Evolutionary conservation across 2,888 invertebrate genomes (phyloP).

Genomic region (Abscondita cerata): DNA sequence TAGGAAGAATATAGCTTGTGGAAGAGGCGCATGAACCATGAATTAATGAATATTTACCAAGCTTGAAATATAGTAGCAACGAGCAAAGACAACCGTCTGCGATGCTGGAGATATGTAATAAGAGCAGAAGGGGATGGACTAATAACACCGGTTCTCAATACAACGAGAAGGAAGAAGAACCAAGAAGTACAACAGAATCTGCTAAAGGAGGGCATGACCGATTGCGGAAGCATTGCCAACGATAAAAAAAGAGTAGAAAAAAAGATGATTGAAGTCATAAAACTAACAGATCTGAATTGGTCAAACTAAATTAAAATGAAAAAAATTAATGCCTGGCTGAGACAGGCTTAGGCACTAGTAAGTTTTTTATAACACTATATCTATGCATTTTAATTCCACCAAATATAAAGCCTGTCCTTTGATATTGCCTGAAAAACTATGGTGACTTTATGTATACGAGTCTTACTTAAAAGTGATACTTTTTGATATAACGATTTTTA

Average conservation of each 20-base stretch:
- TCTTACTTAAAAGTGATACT: too few relatives aligned
- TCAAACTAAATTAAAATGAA: too few relatives aligned
- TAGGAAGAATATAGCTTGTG: not conserved
- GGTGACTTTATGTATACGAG: too few relatives aligned
- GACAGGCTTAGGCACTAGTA: too few relatives aligned
- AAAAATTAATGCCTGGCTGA: too few relatives aligned
- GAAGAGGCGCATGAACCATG: too few relatives aligned
- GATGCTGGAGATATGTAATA: not conserved
- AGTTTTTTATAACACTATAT: too few relatives aligned
- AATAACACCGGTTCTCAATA: not conserved
- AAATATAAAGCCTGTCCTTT: too few relatives aligned
- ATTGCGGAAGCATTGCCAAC: not conserved
- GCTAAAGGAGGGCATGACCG: not conserved
- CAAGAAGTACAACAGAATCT: not conserved
- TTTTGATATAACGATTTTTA: too few relatives aligned
- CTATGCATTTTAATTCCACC: too few relatives aligned
- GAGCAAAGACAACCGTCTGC: not conserved
- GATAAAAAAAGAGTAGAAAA: not conserved
- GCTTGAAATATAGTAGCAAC: not conserved
- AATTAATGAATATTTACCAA: not conserved
- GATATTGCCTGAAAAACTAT: too few relatives aligned
- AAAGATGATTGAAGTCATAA: slow-evolving; percentile 8
- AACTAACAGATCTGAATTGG: too few relatives aligned
- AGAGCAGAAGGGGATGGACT: not conserved
- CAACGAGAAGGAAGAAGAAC: not conserved